Percentiles rank a stretch among this genome's conserved stretches.
phyloP scores from a whole-genome alignment of 2,888 invertebrate genomes.

The Clunio marinus region DNA sequence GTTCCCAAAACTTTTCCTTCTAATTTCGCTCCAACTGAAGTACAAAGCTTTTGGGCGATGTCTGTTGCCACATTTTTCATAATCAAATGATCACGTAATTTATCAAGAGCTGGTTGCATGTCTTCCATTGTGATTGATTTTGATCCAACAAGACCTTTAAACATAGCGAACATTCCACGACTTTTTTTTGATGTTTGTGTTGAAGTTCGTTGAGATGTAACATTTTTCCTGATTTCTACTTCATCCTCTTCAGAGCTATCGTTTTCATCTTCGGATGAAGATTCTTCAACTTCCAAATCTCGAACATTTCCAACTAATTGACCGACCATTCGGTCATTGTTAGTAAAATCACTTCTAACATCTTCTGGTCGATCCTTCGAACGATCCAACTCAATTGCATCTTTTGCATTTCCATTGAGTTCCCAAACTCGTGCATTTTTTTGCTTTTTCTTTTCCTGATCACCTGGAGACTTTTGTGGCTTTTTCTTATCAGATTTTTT shows the following conservation, averaged over 20 bases:
- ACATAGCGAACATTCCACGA: constrained; percentile 75
- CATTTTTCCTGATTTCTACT: constrained; percentile 45
- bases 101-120: constrained; percentile 83
- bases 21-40: constrained; percentile 83
- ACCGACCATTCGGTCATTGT: constrained; percentile 71
- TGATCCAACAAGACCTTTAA: constrained; percentile 81
- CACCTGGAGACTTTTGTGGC: constrained; percentile 50
- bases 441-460: constrained; percentile 66
- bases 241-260: constrained; percentile 60
- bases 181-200: constrained; percentile 43
- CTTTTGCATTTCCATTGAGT: constrained; percentile 71
- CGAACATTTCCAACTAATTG: constrained; percentile 79
- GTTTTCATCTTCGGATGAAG: constrained; percentile 61
- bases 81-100: constrained; percentile 92
- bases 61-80: constrained; percentile 96
- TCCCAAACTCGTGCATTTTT: constrained; percentile 92
- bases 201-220: not conserved
- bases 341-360: constrained; percentile 56
- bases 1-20: constrained; percentile 91
- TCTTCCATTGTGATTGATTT: constrained; percentile 78
- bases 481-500: constrained; percentile 61
- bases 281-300: constrained; percentile 70
- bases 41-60: constrained; percentile 88
- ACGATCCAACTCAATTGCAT: constrained; percentile 74
- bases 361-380: constrained; percentile 71